Conservation (phyloP, 2,797 vertebrate species). For the Jordanella pulchra region DNA sequence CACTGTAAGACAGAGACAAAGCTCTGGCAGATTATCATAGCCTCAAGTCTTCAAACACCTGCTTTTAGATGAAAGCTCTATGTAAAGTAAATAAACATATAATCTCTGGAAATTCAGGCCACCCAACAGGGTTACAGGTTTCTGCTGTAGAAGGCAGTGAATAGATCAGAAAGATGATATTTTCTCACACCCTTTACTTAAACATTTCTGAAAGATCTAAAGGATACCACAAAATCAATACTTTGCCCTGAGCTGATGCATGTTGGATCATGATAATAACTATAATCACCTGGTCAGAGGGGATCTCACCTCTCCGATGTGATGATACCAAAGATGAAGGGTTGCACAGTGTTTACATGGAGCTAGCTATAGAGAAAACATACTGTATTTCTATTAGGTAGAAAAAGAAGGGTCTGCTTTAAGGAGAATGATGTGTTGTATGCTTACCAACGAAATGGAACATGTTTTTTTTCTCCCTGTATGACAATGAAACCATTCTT, state of each 20-base stretch:
- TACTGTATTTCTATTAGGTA: not conserved
- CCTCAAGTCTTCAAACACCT: too few species aligned
- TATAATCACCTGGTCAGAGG: constrained; percentile 71
- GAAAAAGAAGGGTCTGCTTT: not conserved
- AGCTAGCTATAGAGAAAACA: constrained; percentile 61
- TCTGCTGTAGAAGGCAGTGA: too few species aligned
- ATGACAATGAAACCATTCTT: too few species aligned
- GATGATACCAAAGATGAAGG: constrained; percentile 37
- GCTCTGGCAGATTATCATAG: too few species aligned
- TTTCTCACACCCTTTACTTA: not conserved
- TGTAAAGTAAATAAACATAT: too few species aligned
- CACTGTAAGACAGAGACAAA: not conserved
- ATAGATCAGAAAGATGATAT: too few species aligned
- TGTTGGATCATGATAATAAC: constrained; percentile 72
- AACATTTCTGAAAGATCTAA: not conserved
- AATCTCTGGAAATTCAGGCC: too few species aligned
- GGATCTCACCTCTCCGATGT: constrained; percentile 37
- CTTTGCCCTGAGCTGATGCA: constrained; percentile 10
- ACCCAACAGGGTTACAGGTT: too few species aligned
- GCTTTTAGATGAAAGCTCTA: too few species aligned
- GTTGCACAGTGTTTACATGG: constrained; percentile 71
- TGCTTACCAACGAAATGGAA: too few species aligned
- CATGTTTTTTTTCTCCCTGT: too few species aligned
- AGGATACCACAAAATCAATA: not conserved
- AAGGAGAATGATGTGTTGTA: too few species aligned